Conservation (phyloP, 2,113 vertebrate genomes). For the Merops nubicus region DNA sequence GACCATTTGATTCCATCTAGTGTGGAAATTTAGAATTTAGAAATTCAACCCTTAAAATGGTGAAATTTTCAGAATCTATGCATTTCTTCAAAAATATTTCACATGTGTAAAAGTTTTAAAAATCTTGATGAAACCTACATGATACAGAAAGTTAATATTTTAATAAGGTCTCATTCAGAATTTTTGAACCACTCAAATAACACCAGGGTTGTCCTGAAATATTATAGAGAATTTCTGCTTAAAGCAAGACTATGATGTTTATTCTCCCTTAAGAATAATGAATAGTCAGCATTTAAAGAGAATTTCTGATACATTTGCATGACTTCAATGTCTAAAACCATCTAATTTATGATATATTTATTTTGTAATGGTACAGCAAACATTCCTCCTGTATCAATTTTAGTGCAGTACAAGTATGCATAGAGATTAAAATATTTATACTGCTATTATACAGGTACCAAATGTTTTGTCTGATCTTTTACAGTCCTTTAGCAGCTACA, state of each 20-base stretch:
- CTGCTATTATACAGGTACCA: neutral
- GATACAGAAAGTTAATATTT: neutral
- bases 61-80: neutral
- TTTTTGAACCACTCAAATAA: neutral
- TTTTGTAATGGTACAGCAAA: neutral
- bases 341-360: neutral
- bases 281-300: neutral
- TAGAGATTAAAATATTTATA: neutral
- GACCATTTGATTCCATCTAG: neutral
- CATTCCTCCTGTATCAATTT: neutral
- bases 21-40: neutral
- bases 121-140: neutral
- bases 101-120: fast-evolving
- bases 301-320: neutral
- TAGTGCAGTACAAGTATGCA: neutral
- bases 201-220: neutral
- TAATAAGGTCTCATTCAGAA: neutral
- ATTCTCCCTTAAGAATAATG: neutral
- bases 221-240: neutral
- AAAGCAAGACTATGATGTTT: neutral
- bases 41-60: neutral
- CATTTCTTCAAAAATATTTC: neutral
- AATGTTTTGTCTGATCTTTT: neutral
- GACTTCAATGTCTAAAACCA: neutral
- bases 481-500: neutral